Evolutionary conservation across 2,113 vertebrate species (phyloP), one percentile per base, ranked within the genome.

Genomic region (Desmodus rotundus): DNA sequence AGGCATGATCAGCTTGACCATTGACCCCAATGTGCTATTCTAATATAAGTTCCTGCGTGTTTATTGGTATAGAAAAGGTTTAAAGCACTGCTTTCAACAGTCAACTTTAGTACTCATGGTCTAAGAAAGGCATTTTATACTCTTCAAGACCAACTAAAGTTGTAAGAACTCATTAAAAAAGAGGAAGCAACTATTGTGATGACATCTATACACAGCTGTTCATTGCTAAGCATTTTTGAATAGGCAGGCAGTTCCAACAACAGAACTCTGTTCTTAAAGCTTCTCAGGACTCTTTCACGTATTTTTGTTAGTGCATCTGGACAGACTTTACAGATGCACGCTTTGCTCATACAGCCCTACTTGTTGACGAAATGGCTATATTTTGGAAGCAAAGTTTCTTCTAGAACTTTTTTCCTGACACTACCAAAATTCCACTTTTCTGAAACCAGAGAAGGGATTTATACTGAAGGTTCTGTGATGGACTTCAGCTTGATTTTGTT

Each of bases 71-170:
- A 36, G 50, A 88, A 84, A 80, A 95, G 3, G 28, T 78, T 78
- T 13, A 45, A 4, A 80, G 94, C 68, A n/a, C 52, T 80, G 80
- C 52, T 88, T 96, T 6, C 7, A 97, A 96, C 70, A 96, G 95
- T 97, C 50, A 52, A 77, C 92, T 97, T 96, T 93, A 95, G 87
- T 96, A 95, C 82, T 20, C 82, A 47, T 96, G 43, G 95, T 85
- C 20, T 95, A 93, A 74, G 72, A 87, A 63, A 81, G 36, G n/a
- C 72, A 86, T 80, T 95, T 91, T 92, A 76, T 91, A 82, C 63
- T 94, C 70, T 97, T 47, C 70, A 89, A 94, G 12, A 89, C 36
- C 13, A 31, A 87, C 67, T 80, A 92, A 90, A 96, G 96, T 93
- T 77, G 38, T 50, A 43, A 74, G 24, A 87, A 88, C 33, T 68